Percentiles rank a stretch among this genome's conserved stretches.
These are phyloP conservation scores for Embidobia sp. DNA, from an alignment of 2,888 invertebrate genomes.

Conservation along the genomic window DNA sequence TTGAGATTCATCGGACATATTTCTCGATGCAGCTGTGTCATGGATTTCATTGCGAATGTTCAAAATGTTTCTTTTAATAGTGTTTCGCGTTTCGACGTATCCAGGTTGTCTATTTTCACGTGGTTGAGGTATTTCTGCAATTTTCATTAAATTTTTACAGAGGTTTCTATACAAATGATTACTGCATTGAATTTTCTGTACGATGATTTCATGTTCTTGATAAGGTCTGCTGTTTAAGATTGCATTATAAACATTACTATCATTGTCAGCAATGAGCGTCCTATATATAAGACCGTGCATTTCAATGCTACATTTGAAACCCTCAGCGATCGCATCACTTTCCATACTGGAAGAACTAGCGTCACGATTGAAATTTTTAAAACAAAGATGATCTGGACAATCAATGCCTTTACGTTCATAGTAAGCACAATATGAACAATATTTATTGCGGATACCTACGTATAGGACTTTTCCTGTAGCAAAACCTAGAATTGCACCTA, in stretches of 20 bases:
- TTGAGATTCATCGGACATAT: slow-evolving; percentile 19
- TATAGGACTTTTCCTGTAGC: slow-evolving; percentile 66
- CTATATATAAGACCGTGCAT: slow-evolving; percentile 54
- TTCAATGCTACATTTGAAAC: slow-evolving; percentile 56
- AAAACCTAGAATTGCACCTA: slow-evolving; percentile 44
- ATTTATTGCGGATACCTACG: too few relatives aligned
- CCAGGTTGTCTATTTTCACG: slow-evolving; percentile 4
- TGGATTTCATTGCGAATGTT: background rate
- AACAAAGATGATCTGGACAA: slow-evolving; percentile 55
- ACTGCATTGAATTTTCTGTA: slow-evolving; percentile 23
- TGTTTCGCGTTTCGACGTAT: slow-evolving; percentile 2
- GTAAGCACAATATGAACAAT: slow-evolving; percentile 41
- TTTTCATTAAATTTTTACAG: slow-evolving; percentile 9
- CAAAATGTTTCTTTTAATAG: slow-evolving; percentile 3
- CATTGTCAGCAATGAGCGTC: slow-evolving; percentile 67
- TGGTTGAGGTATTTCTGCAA: slow-evolving; percentile 18
- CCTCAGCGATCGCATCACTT: slow-evolving; percentile 57
- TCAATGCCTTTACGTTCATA: slow-evolving; percentile 21
- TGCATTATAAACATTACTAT: slow-evolving; percentile 73
- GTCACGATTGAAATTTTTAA: slow-evolving; percentile 68
- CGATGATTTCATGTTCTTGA: slow-evolving; percentile 18
- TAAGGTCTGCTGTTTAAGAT: slow-evolving; percentile 69
- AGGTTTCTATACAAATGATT: slow-evolving; percentile 26
- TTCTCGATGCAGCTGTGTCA: background rate
- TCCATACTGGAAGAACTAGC: slow-evolving; percentile 70